Evolutionary conservation across 2,888 invertebrate genomes (phyloP).

Genomic region (Erebia epiphron): DNA sequence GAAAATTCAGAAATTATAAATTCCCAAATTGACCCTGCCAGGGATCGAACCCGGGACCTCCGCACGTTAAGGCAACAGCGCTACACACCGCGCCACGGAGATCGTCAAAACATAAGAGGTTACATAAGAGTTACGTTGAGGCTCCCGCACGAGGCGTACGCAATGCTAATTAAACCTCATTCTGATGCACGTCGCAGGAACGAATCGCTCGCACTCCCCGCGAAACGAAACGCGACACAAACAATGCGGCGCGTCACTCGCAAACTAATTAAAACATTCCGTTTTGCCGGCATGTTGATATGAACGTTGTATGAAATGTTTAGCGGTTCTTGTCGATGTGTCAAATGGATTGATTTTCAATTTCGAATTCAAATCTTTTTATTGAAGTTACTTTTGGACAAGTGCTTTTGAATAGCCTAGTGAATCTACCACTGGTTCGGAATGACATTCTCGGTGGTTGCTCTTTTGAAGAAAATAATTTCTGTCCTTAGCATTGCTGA

Average conservation of each 20-base stretch:
- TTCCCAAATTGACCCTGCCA: too few relatives aligned
- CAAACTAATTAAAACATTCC: conserved; percentile 37
- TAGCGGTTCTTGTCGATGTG: neutral
- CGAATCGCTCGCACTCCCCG: neutral
- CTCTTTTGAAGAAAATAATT: too few relatives aligned
- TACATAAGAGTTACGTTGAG: neutral
- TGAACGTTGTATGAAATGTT: conserved; percentile 2
- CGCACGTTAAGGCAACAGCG: too few relatives aligned
- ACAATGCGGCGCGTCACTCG: conserved; percentile 33
- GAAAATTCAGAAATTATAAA: too few relatives aligned
- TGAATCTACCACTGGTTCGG: too few relatives aligned
- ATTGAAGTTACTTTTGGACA: too few relatives aligned
- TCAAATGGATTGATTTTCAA: neutral
- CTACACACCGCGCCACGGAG: too few relatives aligned
- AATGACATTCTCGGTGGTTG: too few relatives aligned
- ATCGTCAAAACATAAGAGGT: too few relatives aligned
- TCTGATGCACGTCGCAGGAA: conserved; percentile 16
- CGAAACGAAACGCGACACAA: conserved; percentile 25
- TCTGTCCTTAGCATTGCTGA: too few relatives aligned
- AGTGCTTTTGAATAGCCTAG: too few relatives aligned
- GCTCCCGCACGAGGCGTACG: neutral
- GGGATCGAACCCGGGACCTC: too few relatives aligned
- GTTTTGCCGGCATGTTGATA: conserved; percentile 11
- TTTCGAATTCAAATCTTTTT: neutral
- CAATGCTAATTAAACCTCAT: conserved; percentile 21